Evolutionary conservation across 2,888 invertebrate genomes (phyloP).

Genomic region (Phyto melanocephala): DNA sequence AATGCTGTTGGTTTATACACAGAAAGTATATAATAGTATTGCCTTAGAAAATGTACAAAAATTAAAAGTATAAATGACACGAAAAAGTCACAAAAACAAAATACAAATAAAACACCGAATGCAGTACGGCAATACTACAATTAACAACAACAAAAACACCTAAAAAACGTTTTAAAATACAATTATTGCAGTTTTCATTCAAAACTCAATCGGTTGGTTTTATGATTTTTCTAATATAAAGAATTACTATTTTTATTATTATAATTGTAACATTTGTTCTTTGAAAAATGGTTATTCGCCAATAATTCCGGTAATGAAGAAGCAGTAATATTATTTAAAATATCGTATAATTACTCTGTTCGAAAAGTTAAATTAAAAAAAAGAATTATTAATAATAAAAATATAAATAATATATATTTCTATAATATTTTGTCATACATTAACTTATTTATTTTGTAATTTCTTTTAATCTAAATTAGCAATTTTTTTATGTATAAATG

Average conservation of each 20-base stretch:
- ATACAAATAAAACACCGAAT: not conserved
- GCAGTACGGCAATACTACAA: constrained; percentile 14
- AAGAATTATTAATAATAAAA: too few species aligned
- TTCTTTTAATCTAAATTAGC: too few species aligned
- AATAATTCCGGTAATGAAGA: too few species aligned
- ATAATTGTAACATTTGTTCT: constrained; percentile 1
- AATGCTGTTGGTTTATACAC: constrained; percentile 15
- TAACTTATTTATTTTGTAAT: too few species aligned
- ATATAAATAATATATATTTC: too few species aligned
- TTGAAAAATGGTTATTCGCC: too few species aligned
- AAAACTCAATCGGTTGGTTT: constrained; percentile 34
- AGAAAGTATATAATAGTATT: constrained; percentile 49
- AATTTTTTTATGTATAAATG: too few species aligned
- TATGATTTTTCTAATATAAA: not conserved
- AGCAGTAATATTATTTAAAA: too few species aligned
- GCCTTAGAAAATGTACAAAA: constrained; percentile 25
- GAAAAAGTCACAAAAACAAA: constrained; percentile 17
- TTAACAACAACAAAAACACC: not conserved
- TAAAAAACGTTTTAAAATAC: not conserved
- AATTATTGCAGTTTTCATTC: constrained; percentile 25
- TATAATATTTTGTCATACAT: too few species aligned
- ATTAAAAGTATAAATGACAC: constrained; percentile 1
- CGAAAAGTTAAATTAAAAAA: too few species aligned
- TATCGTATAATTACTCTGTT: too few species aligned
- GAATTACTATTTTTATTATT: not conserved